These are phyloP conservation scores for Amblyteles armatorius DNA, from an alignment of 2,888 invertebrate species.

Conservation along the genomic window DNA sequence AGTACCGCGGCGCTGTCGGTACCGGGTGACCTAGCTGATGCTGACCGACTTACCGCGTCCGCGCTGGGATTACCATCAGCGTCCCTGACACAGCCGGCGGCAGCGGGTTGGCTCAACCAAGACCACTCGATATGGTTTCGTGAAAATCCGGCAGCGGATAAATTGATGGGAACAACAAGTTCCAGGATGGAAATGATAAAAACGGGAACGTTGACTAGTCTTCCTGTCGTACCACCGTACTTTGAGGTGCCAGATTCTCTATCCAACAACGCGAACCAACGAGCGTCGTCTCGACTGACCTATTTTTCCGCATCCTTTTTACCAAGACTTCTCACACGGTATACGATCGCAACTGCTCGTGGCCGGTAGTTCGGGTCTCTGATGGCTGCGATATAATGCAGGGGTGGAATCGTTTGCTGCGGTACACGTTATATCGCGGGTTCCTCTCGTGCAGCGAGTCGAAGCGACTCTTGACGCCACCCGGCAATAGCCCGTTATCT, in stretches of 20 bases:
- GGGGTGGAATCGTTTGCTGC: slow-evolving; percentile 24
- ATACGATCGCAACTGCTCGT: neutral
- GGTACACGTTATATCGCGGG: slow-evolving; percentile 19
- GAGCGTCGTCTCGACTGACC: no score
- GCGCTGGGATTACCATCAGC: neutral
- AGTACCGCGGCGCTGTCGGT: slow-evolving; percentile 6
- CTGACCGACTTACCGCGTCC: neutral
- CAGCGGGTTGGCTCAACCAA: neutral
- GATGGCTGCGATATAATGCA: slow-evolving; percentile 16
- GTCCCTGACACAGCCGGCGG: no score
- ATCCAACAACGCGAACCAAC: no score
- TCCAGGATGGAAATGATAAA: no score
- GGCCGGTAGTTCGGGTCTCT: neutral
- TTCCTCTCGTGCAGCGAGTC: slow-evolving; percentile 16
- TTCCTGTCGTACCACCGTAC: no score
- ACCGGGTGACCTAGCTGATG: slow-evolving; percentile 4
- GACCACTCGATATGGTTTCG: neutral
- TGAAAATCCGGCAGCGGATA: neutral
- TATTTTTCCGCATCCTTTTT: neutral
- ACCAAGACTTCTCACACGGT: neutral
- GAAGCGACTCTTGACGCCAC: slow-evolving; percentile 21
- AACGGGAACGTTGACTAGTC: no score
- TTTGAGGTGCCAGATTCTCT: neutral
- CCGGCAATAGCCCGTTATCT: slow-evolving; percentile 64
- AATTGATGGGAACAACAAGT: no score